Evolutionary conservation across 2,797 vertebrate genomes (phyloP), one percentile per base, ranked within the genome.

Genomic region (Danio kyathit): DNA sequence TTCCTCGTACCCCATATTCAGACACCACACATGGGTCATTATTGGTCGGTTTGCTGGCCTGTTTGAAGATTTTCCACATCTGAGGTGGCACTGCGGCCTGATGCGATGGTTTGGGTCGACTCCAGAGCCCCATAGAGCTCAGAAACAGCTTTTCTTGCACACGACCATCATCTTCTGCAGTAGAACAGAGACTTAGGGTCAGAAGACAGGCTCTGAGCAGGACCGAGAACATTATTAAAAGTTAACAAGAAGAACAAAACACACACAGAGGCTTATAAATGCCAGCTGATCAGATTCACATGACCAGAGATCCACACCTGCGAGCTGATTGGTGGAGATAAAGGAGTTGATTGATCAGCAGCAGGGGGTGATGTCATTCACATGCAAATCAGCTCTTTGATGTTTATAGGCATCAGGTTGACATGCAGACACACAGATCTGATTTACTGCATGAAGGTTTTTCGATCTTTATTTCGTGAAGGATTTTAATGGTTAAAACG

Each of bases 1-100:
- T 96, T 0, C 98, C 98, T 1, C 93, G 93, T 16, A 99, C 97
- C 9, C 95, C 93, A 1, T 96, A 93, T 77, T 97, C 96, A 0
- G 95, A 91, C 89, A 98, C 92, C 84, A 92, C 90, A 74, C 97
- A 99, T 0, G 91, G 86, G 0, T 93, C 90, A 12, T 64, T 72
- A 29, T 88, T 88, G 51, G 16, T 75, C 71, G 60, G 0, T 0
- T 56, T 59, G 12, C 87, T 76, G 6, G 89, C 52, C 82, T 74
- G 85, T 29, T 89, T 93, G 88, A 96, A 97, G 84, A 98, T 95
- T 85, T 89, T 93, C 97, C 96, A 97, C 64, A 99, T 91, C 79
- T 91, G 56, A 0, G 94, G 83, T 0, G 97, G 97, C 14, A 97
- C 94, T 0, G 91, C 88, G 6, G 43, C 60, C 0, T 81, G 87